phyloP scores from a whole-genome alignment of 2,888 invertebrate species.

The Suillia variegata region DNA sequence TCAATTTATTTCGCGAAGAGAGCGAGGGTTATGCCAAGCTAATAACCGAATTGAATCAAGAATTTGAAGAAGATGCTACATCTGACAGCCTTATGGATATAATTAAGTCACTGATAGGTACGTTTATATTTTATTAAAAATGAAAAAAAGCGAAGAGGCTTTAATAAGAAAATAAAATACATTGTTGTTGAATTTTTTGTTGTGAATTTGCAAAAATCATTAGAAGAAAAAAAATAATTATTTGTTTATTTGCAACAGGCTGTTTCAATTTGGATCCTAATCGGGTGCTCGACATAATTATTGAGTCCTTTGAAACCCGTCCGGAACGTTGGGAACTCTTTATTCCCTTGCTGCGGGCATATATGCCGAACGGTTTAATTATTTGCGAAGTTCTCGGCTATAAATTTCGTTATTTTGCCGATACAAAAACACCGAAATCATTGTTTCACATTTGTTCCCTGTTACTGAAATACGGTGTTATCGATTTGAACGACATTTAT shows the following conservation, averaged over 20 bases:
- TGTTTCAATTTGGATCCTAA: constrained; percentile 99
- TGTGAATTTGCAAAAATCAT: background rate
- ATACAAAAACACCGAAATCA: constrained; percentile 74
- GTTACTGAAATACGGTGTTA: constrained; percentile 84
- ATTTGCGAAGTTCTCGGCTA: constrained; percentile 95
- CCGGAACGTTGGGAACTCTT: constrained; percentile 80
- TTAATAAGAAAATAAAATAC: background rate
- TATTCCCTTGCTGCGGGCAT: constrained; percentile 83
- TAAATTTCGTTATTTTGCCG: constrained; percentile 77
- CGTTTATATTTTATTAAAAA: too few relatives aligned
- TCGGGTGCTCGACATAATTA: constrained; percentile 91
- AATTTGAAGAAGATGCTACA: constrained; percentile 62
- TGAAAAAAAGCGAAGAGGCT: too few relatives aligned
- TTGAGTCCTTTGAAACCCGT: constrained; percentile 94
- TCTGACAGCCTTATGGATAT: constrained; percentile 80
- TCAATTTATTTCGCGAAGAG: constrained; percentile 97
- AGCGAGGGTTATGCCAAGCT: constrained; percentile 99
- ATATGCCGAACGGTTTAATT: constrained; percentile 86
- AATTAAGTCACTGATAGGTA: constrained; percentile 92
- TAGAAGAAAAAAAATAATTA: too few relatives aligned
- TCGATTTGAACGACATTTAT: constrained; percentile 86
- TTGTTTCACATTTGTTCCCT: constrained; percentile 89
- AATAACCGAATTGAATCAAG: constrained; percentile 90
- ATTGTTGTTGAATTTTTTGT: background rate
- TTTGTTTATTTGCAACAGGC: constrained; percentile 65